phyloP scores from a whole-genome alignment of 2,888 invertebrate genomes.

The Lasioglossum figueresi region DNA sequence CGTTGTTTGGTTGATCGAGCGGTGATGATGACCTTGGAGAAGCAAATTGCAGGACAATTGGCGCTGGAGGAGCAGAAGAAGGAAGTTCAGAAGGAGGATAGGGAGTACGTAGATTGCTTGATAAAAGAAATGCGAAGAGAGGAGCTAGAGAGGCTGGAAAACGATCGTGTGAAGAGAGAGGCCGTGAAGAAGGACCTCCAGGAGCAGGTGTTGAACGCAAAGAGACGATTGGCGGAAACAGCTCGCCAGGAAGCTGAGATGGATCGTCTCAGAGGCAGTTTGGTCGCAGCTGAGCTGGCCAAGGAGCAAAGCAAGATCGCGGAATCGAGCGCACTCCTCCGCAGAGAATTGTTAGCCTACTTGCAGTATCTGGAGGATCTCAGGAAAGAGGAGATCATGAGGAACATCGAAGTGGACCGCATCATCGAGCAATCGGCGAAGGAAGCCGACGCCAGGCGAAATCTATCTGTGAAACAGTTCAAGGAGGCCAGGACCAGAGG shows the following conservation, averaged over 20 bases:
- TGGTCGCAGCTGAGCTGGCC: slow-evolving; percentile 68
- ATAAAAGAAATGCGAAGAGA: slow-evolving; percentile 69
- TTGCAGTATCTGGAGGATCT: slow-evolving; percentile 73
- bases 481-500: slow-evolving; percentile 62
- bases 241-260: slow-evolving; percentile 69
- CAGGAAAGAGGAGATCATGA: slow-evolving; percentile 65
- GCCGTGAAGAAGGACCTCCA: slow-evolving; percentile 74
- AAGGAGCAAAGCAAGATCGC: slow-evolving; percentile 62
- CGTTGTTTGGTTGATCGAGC: slow-evolving; percentile 50
- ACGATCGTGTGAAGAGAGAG: slow-evolving; percentile 65
- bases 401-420: slow-evolving; percentile 68
- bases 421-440: slow-evolving; percentile 61
- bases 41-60: slow-evolving; percentile 74
- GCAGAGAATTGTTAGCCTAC: slow-evolving; percentile 74
- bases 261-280: slow-evolving; percentile 61
- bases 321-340: slow-evolving; percentile 66
- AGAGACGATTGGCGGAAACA: slow-evolving; percentile 68
- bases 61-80: slow-evolving; percentile 69
- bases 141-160: slow-evolving; percentile 65
- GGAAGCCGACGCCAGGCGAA: slow-evolving; percentile 57
- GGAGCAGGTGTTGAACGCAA: slow-evolving; percentile 72
- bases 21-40: slow-evolving; percentile 62
- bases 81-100: slow-evolving; percentile 70
- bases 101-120: slow-evolving; percentile 67
- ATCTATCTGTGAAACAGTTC: slow-evolving; percentile 59